Percentiles rank a stretch among this genome's conserved stretches.
Conservation (phyloP, 2,888 invertebrate species). For the Athalia rosae region DNA sequence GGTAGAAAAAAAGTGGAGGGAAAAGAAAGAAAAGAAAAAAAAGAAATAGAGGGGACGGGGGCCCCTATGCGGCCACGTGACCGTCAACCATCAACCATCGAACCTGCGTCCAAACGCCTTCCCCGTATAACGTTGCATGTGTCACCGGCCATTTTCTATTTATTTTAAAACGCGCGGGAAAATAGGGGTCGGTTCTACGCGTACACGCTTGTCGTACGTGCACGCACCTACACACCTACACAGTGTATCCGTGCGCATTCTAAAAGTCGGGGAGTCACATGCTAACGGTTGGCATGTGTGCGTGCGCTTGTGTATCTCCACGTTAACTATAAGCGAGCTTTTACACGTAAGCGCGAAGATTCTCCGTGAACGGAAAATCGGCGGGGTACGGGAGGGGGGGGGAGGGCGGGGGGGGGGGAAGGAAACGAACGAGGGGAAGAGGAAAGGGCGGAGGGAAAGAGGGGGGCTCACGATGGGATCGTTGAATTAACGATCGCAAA, state of each 20-base stretch:
- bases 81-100: conserved; percentile 47
- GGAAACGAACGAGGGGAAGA: conserved; percentile 35
- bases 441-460: conserved; percentile 23
- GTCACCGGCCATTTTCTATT: conserved; percentile 59
- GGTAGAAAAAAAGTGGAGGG: too few species aligned
- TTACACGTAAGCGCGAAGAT: too few species aligned
- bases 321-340: too few species aligned
- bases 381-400: conserved; percentile 42
- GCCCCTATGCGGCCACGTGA: conserved; percentile 71
- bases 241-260: neutral
- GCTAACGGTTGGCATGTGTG: too few species aligned
- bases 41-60: conserved; percentile 52
- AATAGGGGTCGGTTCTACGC: conserved; percentile 33
- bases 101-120: conserved; percentile 14
- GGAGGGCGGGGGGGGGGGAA: conserved; percentile 51
- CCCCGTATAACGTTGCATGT: neutral
- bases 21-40: too few species aligned
- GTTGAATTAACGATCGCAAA: conserved; percentile 66
- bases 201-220: neutral
- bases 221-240: too few species aligned
- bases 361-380: neutral
- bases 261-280: neutral
- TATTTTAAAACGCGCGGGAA: conserved; percentile 68
- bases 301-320: too few species aligned
- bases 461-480: conserved; percentile 50